Evolutionary conservation across 2,888 invertebrate species (phyloP).

Genomic region (Ectemnius continuus): DNA sequence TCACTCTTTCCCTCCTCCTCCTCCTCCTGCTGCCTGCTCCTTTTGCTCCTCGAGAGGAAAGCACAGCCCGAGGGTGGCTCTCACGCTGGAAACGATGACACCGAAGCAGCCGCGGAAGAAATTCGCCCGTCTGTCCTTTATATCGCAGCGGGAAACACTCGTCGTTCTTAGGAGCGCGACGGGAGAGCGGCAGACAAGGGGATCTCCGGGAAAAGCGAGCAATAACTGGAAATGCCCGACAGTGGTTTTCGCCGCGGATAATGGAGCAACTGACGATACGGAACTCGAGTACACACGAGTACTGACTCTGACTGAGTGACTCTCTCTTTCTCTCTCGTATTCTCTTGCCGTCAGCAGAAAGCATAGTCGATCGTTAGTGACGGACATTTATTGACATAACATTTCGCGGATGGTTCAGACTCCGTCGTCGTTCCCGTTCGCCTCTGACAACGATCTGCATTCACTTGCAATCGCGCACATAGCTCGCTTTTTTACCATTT

Average conservation of each 20-base stretch:
- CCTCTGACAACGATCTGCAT: constrained; percentile 21
- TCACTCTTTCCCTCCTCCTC: not conserved
- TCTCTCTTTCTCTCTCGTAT: too few relatives aligned
- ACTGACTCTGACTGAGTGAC: too few relatives aligned
- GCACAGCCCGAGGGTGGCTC: not conserved
- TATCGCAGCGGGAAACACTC: too few relatives aligned
- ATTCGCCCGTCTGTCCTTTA: too few relatives aligned
- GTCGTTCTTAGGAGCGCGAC: too few relatives aligned
- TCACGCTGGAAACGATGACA: not conserved
- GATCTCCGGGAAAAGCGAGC: not conserved
- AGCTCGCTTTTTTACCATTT: not conserved
- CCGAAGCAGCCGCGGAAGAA: not conserved
- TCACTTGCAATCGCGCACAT: not conserved
- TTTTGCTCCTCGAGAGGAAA: too few relatives aligned
- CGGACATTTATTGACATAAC: constrained; percentile 52
- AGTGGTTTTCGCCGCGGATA: constrained; percentile 26
- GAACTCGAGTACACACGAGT: too few relatives aligned
- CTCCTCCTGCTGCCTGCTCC: not conserved
- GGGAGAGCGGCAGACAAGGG: not conserved
- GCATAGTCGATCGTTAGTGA: constrained; percentile 2
- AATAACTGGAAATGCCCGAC: constrained; percentile 14
- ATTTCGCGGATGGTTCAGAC: constrained; percentile 22
- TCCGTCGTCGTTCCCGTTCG: constrained; percentile 30
- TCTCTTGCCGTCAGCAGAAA: too few relatives aligned
- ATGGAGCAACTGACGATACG: constrained; percentile 37